A percentile compares a stretch with the other conserved stretches of the same genome.
Conservation (phyloP, 37 sponge, comb jelly and placozoan species). For the Hormiphora californensis region DNA sequence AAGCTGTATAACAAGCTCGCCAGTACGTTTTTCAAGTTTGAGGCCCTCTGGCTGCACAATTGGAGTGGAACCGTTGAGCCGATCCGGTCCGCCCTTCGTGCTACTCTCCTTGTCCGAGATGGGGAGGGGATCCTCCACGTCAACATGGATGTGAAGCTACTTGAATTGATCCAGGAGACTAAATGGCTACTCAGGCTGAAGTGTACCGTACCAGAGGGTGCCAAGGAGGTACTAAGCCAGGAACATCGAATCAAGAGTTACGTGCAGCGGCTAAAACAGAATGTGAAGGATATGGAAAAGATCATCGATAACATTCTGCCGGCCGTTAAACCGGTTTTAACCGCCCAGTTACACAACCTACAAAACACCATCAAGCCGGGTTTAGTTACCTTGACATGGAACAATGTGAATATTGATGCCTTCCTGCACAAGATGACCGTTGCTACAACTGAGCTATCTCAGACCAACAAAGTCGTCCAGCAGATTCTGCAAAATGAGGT, state of each 20-base stretch:
- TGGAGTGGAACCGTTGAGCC: slow-evolving; percentile 59
- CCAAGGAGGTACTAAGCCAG: slow-evolving; percentile 59
- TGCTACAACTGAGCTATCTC: slow-evolving; percentile 3
- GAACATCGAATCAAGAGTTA: slow-evolving; percentile 70
- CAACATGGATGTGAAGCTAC: slow-evolving; percentile 39
- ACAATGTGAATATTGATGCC: slow-evolving; percentile 84
- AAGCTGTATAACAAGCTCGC: slow-evolving; percentile 79
- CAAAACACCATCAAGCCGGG: slow-evolving; percentile 67
- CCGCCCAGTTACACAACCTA: slow-evolving; percentile 10
- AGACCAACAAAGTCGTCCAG: slow-evolving; percentile 21
- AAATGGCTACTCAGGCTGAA: slow-evolving; percentile 62
- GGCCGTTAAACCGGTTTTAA: slow-evolving; percentile 61
- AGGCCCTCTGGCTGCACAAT: slow-evolving; percentile 63
- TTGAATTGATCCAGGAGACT: slow-evolving; percentile 66
- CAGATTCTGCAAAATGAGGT: slow-evolving; percentile 10
- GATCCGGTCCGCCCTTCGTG: not conserved
- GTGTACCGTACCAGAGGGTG: slow-evolving; percentile 63
- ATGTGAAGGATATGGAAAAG: slow-evolving; percentile 54
- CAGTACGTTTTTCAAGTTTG: slow-evolving; percentile 70
- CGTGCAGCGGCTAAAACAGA: slow-evolving; percentile 67
- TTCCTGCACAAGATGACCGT: slow-evolving; percentile 65
- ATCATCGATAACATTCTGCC: not conserved
- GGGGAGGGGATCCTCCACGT: slow-evolving; percentile 52
- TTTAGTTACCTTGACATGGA: slow-evolving; percentile 84
- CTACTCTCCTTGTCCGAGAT: slow-evolving; percentile 13